Conservation (phyloP, 2,797 vertebrate species). For the Myotis myotis region DNA sequence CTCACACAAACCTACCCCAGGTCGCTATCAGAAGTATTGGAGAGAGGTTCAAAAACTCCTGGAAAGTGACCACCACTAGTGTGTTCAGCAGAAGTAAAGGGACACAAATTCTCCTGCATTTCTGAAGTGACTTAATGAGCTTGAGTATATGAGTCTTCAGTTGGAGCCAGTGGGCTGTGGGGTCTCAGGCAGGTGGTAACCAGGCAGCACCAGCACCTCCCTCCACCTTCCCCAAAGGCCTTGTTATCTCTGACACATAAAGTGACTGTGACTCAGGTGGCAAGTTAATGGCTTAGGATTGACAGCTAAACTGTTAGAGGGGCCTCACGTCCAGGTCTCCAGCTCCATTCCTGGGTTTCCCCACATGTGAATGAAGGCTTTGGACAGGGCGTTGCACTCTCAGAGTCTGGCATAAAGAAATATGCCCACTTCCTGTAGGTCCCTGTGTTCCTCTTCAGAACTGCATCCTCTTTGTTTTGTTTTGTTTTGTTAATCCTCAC, state of each 20-base stretch:
- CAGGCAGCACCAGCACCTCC: neutral
- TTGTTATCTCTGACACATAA: neutral
- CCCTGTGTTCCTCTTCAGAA: neutral
- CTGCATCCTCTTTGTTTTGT: too few species aligned
- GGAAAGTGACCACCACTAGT: neutral
- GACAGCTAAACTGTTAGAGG: neutral
- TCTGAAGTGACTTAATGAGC: neutral
- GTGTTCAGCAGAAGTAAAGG: neutral
- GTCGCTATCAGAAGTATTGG: too few species aligned
- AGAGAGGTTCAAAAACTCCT: neutral
- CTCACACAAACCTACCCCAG: neutral
- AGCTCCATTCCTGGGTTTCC: neutral
- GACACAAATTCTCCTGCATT: neutral
- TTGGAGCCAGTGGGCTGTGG: neutral
- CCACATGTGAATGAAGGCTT: neutral
- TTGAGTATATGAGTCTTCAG: accelerated
- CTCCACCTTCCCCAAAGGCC: neutral
- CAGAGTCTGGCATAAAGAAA: neutral
- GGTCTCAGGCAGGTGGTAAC: neutral
- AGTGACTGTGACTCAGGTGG: neutral
- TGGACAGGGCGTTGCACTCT: neutral
- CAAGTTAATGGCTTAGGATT: neutral
- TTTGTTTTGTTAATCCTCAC: too few species aligned
- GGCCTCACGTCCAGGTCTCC: neutral
- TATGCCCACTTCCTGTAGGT: neutral